Evolutionary conservation across 2,797 vertebrate genomes (phyloP), one percentile per base, ranked within the genome.

Genomic region (Selene dorsalis): DNA sequence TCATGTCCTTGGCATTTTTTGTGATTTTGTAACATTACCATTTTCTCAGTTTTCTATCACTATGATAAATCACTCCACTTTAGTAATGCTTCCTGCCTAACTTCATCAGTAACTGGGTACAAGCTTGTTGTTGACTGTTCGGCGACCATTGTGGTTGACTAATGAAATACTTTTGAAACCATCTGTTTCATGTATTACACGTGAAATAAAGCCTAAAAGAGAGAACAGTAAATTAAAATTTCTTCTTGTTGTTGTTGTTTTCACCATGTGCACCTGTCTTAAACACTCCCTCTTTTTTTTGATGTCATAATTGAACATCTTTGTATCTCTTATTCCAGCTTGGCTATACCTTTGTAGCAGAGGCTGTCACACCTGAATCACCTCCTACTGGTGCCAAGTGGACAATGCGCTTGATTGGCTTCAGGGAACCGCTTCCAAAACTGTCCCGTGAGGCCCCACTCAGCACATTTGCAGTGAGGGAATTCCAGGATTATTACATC

Each of bases 331-430:
- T 66, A 20, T 69, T 77, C 17, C 65, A 94, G 93, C 63, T 59
- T 47, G 98, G 98, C 30, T 99, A 98, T 73, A 97, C 96, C 0
- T 97, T 99, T 55, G 89, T 97, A 75, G 96, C 95, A 14, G 97
- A 97, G 91, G 95, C 93, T 0, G 43, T 88, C 24, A 91, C 87
- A 5, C 92, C 91, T 60, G 95, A 96, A 43, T 47, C 68, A 0
- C 73, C 86, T 1, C 48, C 93, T 20, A 20, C 73, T 39, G 88
- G 88, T 47, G 93, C 95, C 50, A 94, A 90, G 45, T 98, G 96
- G 96, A 96, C 75, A 68, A 90, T 99, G 68, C 93, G 96, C 9
- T 92, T 99, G 68, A 95, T 97, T 7, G 79, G 95, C 69, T 94
- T 93, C 22, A 88, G 82, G 2, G 89, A 86, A 35, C 94, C 95